A percentile compares a stretch with the other conserved stretches of the same genome.
These are phyloP conservation scores for Drosophila serrata DNA, from an alignment of 1,140 invertebrate genomes.

Conservation along the genomic window DNA sequence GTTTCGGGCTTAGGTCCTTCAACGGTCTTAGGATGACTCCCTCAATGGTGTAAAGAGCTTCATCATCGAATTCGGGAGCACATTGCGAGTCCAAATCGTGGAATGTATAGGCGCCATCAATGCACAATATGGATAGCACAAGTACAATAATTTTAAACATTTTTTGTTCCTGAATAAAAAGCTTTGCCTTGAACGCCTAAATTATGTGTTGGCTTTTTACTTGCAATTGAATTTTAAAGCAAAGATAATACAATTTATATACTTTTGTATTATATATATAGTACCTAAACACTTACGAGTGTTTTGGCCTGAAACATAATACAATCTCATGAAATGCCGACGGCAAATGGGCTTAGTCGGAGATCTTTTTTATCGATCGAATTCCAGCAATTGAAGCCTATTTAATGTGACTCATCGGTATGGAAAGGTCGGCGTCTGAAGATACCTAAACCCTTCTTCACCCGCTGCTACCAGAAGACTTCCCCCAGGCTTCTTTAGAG, in stretches of 20 bases:
- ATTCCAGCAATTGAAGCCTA: neutral
- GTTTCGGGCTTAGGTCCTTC: slow-evolving; percentile 62
- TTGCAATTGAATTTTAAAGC: neutral
- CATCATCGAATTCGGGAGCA: too few relatives aligned
- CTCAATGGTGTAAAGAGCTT: slow-evolving; percentile 87
- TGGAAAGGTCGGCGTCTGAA: neutral
- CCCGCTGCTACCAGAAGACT: too few relatives aligned
- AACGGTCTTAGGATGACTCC: slow-evolving; percentile 92
- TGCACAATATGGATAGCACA: neutral
- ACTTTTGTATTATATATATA: neutral
- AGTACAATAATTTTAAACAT: slow-evolving; percentile 52
- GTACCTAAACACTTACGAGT: too few relatives aligned
- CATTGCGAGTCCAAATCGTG: neutral
- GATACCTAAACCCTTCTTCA: neutral
- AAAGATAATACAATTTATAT: neutral
- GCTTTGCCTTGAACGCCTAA: neutral
- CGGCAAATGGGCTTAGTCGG: slow-evolving; percentile 15
- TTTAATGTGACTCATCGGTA: slow-evolving; percentile 2
- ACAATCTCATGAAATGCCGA: slow-evolving; percentile 13
- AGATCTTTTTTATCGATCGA: neutral
- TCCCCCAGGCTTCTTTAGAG: slow-evolving; percentile 4
- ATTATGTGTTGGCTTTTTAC: neutral
- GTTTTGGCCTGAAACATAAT: neutral
- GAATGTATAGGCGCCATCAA: neutral
- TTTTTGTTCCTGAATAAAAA: neutral